Evolutionary conservation across 2,888 invertebrate species (phyloP).

Genomic region (Pseudococcus viburni): DNA sequence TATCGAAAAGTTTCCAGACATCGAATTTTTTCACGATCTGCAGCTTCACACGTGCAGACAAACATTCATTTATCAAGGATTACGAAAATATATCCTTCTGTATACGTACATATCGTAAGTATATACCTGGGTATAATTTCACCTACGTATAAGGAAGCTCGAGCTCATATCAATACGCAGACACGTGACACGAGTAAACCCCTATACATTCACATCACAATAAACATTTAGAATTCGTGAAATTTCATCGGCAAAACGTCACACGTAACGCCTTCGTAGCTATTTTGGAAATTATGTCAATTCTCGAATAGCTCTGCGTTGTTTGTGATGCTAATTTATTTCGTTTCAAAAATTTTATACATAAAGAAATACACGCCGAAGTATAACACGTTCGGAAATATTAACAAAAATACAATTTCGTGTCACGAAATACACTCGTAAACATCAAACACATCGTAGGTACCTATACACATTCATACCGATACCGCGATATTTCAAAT

Average conservation of each 20-base stretch:
- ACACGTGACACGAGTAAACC: not conserved
- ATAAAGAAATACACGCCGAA: not conserved
- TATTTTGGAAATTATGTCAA: constrained; percentile 41
- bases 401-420: constrained; percentile 23
- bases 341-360: not conserved
- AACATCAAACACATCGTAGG: not conserved
- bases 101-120: no score
- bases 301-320: not conserved
- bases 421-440: not conserved
- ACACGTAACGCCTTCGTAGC: not conserved
- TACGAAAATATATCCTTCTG: not conserved
- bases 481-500: not conserved
- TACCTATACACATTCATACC: not conserved
- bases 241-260: not conserved
- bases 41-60: not conserved
- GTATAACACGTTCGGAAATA: not conserved
- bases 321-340: constrained; percentile 33
- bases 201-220: not conserved
- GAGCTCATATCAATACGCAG: not conserved
- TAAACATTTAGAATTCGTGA: not conserved
- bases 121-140: not conserved
- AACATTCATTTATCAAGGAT: not conserved
- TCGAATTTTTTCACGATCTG: not conserved
- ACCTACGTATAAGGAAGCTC: not conserved
- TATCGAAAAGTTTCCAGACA: not conserved